Evolutionary conservation across 2,888 invertebrate genomes (phyloP), one percentile per base, ranked within the genome.

Genomic region (Campaea margaritaria): DNA sequence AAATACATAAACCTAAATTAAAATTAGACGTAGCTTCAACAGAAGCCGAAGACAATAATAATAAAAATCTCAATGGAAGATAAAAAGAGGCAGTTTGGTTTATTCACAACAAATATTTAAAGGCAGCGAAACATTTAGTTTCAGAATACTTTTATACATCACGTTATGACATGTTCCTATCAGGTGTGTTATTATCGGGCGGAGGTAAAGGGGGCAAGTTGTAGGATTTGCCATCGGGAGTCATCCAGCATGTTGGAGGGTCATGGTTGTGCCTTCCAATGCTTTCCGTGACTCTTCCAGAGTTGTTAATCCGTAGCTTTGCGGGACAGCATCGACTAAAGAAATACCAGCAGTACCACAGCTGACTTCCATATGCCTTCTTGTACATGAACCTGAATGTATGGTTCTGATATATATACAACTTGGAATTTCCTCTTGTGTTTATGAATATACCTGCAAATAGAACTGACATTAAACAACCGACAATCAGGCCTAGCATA

Each of bases 281-380:
- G 63, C 83, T 85, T 62, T 91, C 91, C 0, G 92, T 92, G 0
- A 92, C 92, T 68, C 86, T 85, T 0, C 92, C 92, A 28, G 86
- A 82, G 59, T 92, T 91, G 65, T 92, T 89, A 52, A 92, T 91
- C 65, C 91, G 70, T 13, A 92, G 72, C 65, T 92, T 92, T 0
- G 92, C 92, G 10, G 92, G 92, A 69, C 92, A 92, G 66, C 92
- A 91, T 57, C 91, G 74, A 48, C 90, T 92, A 78, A 92, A 92
- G 87, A 92, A 92, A 64, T 88, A 91, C 92, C 92, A 92, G 66
- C 92, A 92, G 59, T 92, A 92, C 92, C 92, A 92, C 2, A 92
- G 75, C 57, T 92, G 92, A 70, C 92, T 92, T n/a, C 92, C 92
- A 72, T 90, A 92, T 8, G 91, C 92, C 63, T 91, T 91, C 69